These are phyloP conservation scores for Schizotus pectinicornis DNA, from an alignment of 2,888 invertebrate species.

Conservation along the genomic window DNA sequence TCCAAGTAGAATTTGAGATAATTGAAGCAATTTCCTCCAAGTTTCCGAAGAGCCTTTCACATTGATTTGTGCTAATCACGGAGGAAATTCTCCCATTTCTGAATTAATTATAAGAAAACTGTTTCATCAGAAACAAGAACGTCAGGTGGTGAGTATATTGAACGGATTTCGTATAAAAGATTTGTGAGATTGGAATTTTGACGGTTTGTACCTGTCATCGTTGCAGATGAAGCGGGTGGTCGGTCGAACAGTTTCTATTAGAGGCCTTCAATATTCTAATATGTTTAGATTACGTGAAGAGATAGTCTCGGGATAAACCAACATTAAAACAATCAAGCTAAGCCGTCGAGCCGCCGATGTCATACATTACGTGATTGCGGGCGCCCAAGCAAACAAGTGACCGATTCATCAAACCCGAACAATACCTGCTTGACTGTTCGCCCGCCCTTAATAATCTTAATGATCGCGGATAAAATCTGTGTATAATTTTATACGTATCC, in stretches of 20 bases:
- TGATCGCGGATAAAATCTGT: conserved; percentile 60
- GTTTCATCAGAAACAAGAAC: not conserved
- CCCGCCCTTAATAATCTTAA: conserved; percentile 60
- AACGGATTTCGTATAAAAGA: not conserved
- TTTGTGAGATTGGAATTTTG: not conserved
- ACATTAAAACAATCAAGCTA: conserved; percentile 38
- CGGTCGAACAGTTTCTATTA: conserved; percentile 14
- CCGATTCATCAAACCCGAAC: conserved; percentile 55
- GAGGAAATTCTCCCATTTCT: not conserved
- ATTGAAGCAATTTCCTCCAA: not conserved
- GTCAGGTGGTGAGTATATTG: not conserved
- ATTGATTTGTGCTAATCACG: not conserved
- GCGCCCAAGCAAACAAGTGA: conserved; percentile 53
- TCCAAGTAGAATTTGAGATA: not conserved
- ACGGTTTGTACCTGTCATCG: not conserved
- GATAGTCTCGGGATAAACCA: conserved; percentile 33
- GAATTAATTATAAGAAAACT: not conserved
- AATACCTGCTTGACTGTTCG: conserved; percentile 55
- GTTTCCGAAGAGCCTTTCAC: not conserved
- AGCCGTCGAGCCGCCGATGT: conserved; percentile 35
- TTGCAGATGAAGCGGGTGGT: not conserved
- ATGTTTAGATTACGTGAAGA: conserved; percentile 32
- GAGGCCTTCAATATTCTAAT: conserved; percentile 34
- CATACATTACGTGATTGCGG: conserved; percentile 47
- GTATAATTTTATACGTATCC: conserved; percentile 58